Base-by-base conservation (phyloP, 2,888 invertebrate species). In the Baccha elongata region DNA sequence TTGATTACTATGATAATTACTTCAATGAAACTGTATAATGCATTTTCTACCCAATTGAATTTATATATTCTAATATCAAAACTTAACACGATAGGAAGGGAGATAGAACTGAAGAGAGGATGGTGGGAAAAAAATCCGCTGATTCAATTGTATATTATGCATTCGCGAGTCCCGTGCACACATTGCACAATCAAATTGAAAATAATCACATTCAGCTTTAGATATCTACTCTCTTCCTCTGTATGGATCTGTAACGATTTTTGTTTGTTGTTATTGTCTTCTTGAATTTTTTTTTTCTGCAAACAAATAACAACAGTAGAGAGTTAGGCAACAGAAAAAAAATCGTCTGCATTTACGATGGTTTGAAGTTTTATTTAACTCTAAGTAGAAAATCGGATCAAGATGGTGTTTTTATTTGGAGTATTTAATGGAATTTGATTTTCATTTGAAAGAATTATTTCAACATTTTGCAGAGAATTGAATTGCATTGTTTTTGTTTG, bases 121-220 rank as follows among this genome's bases (percentile, higher is more conserved):
- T 44, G 46, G 15, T 52, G 52, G 52, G 26, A 37, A 68, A 32
- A n/a, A 68, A 48, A 19, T 62, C 46, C 21, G 52, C 69, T 62
- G 68, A 75, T 62, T 75, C 69, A 75, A 75, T 69, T 68, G 62
- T 69, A 48, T 62, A 48, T 35, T 62, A 29, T 75, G 52, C 53
- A 62, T 32, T 68, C 11, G 52, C 29, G 37, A 62, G 52, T 15
- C 35, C 19, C 46, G 40, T 53, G 46, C 55, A 62, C 23, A 60
- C 65, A 71, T 65, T 72, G 65, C 67, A 79, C 65, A 52, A 58
- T 67, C 60, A 52, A 72, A 58, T 72, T 67, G 60, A 72, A 79
- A 72, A 67, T 60, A 67, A 67, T 67, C 58, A 67, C 50, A 60
- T n/a, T 67, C 37, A 65, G 53, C 26, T 60, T 52, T 50, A 15